Base-by-base conservation (phyloP, 2,888 invertebrate genomes). In the Proisotoma minuta region DNA sequence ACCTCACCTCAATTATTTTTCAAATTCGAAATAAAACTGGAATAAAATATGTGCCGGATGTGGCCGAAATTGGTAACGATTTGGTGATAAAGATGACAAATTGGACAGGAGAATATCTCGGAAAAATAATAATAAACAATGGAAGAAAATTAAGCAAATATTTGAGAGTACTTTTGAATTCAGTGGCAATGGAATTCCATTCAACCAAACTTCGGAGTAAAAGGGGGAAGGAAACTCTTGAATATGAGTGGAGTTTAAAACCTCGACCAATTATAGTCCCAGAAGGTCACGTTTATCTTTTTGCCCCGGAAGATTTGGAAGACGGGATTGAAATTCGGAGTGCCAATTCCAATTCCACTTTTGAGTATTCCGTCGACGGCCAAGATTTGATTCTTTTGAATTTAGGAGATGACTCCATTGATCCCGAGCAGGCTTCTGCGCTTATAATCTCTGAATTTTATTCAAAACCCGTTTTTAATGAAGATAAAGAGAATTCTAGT, bases 291-390 rank as follows among this genome's bases (percentile, higher is more conserved):
- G 3, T 20, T n/a, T 48, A 27, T 28, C 26, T 27, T 10, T 22
- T 48, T 8, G 47, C 57, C 12, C 27, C 57, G 5, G 48, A 26
- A 15, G 57, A 57, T 48, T 18, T 57, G 48, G 57, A 57, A 22
- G 57, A 57, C 28, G 28, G 29, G 20, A 48, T 57, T 2, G 57
- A 27, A 57, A 57, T 57, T 27, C 15, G 48, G 26, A 15, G 34
- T 10, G 15, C 15, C 15, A 34, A 34, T 34, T 34, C 34, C 12
- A 43, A 24, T 23, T 24, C 1, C 8, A 39, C 5, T 4, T 56
- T 56, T 56, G 40, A 40, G 40, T 56, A 23, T n/a, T 5, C 56
- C 12, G n/a, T 2, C 34, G 12, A 56, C 24, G 26, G 24, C 3
- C 20, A 56, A 23, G 56, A 56, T 40, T 23, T 56, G 40, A 4